A percentile compares a stretch with the other conserved stretches of the same genome.
Evolutionary conservation across 2,113 vertebrate genomes (phyloP).

Genomic region (Mus spicilegus): DNA sequence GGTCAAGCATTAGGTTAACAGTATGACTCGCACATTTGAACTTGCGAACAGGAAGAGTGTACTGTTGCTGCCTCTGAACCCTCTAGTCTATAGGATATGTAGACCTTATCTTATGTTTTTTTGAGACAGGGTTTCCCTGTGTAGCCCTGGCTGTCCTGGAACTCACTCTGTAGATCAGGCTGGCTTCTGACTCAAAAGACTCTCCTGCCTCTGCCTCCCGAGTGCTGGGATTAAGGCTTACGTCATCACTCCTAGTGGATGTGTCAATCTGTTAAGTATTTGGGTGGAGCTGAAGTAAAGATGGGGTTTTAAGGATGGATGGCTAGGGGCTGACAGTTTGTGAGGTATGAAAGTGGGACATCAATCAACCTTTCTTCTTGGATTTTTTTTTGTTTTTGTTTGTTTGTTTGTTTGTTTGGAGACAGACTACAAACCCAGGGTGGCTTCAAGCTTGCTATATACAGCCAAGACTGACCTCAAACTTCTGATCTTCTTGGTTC

Average conservation of each 20-base stretch:
- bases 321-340: not conserved
- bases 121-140: not conserved
- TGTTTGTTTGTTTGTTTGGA: not conserved
- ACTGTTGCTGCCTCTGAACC: not conserved
- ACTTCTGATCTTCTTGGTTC: not conserved
- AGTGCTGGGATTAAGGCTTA: not conserved
- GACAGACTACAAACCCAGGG: not conserved
- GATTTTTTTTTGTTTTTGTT: not conserved
- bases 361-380: not conserved
- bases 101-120: not conserved
- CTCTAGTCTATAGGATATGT: not conserved
- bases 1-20: not conserved
- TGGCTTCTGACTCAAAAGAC: not conserved
- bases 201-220: not conserved
- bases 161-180: not conserved
- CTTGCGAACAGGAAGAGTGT: not conserved
- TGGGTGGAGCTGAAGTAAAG: slow-evolving; percentile 5
- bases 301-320: not conserved
- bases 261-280: not conserved
- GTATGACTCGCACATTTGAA: not conserved
- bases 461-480: not conserved
- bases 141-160: not conserved
- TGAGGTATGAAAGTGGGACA: not conserved
- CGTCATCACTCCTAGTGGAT: not conserved
- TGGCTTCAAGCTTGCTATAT: not conserved